Conservation (phyloP, 2,797 vertebrate species). For the Pelodytes ibericus region DNA sequence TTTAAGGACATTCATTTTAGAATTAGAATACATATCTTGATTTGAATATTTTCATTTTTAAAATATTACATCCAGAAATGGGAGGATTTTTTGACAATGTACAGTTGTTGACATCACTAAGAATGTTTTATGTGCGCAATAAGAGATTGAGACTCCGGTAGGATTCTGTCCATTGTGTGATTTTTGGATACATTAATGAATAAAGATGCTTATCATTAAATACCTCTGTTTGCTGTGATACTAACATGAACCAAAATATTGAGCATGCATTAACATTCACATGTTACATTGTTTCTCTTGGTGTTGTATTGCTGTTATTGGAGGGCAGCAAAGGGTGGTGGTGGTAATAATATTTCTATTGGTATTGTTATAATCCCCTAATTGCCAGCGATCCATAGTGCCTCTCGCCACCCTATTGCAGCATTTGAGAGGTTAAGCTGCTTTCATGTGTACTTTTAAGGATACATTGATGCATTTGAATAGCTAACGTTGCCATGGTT, state of each 20-base stretch:
- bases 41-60: no score
- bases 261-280: not conserved
- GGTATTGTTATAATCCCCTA: no score
- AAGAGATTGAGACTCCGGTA: not conserved
- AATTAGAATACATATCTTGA: no score
- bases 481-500: slow-evolving; percentile 11
- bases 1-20: no score
- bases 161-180: not conserved
- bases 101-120: no score
- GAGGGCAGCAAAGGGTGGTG: no score
- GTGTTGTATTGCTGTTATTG: not conserved
- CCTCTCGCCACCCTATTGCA: not conserved
- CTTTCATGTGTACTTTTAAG: not conserved
- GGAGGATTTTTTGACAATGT: not conserved
- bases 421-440: not conserved
- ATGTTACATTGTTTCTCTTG: no score
- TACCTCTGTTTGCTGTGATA: not conserved
- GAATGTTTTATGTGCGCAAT: not conserved
- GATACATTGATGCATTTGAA: slow-evolving; percentile 10
- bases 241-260: not conserved
- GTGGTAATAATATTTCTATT: no score
- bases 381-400: no score
- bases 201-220: not conserved
- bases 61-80: not conserved
- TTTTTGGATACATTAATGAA: not conserved